These are phyloP conservation scores for Tribolium freemani DNA, from an alignment of 2,888 invertebrate species.

Conservation along the genomic window DNA sequence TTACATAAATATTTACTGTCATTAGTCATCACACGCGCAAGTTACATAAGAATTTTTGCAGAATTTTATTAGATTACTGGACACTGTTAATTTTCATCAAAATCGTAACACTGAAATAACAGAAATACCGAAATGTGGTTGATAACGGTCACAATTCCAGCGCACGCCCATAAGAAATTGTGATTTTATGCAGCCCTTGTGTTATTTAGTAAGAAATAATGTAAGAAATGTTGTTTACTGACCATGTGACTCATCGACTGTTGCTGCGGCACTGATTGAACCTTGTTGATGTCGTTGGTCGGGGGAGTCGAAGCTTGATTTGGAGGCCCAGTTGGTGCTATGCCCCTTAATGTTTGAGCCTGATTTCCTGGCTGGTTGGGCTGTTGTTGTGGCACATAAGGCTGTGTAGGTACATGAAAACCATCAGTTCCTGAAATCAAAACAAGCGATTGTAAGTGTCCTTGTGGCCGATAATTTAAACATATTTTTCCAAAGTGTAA, in stretches of 20 bases:
- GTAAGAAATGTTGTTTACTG: slow-evolving; percentile 46
- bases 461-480: no score
- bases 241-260: slow-evolving; percentile 60
- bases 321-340: slow-evolving; percentile 65
- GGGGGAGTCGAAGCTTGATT: slow-evolving; percentile 68
- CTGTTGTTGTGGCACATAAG: slow-evolving; percentile 60
- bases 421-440: slow-evolving; percentile 62
- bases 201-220: no score
- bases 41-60: no score
- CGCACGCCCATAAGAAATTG: neutral
- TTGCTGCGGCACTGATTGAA: slow-evolving; percentile 59
- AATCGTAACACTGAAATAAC: neutral
- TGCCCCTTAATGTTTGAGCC: slow-evolving; percentile 63
- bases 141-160: neutral
- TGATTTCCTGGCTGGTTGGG: slow-evolving; percentile 64
- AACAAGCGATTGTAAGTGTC: neutral
- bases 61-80: no score
- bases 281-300: slow-evolving; percentile 64
- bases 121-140: neutral
- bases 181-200: neutral
- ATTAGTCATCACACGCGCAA: no score
- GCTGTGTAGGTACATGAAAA: slow-evolving; percentile 57
- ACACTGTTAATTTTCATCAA: neutral
- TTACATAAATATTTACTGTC: no score
- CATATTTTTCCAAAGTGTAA: no score